These are phyloP conservation scores for Taeniopygia guttata DNA, from an alignment of 2,797 vertebrate genomes.

Conservation along the genomic window DNA sequence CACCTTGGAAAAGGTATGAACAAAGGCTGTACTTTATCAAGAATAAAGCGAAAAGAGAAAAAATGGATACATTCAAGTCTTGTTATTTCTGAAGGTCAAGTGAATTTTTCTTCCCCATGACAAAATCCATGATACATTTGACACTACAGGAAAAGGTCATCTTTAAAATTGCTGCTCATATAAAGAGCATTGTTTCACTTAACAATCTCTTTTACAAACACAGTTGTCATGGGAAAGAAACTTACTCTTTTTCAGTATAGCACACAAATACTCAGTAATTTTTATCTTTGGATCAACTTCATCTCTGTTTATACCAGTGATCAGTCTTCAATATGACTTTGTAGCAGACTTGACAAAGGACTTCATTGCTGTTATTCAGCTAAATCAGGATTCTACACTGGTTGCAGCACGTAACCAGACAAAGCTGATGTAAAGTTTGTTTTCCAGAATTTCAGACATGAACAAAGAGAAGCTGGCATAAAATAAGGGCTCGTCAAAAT, in stretches of 20 bases:
- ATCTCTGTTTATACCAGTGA: neutral
- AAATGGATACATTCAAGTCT: neutral
- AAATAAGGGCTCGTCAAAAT: neutral
- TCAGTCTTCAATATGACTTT: neutral
- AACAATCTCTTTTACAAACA: neutral
- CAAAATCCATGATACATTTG: conserved; percentile 5
- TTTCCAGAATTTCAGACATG: neutral
- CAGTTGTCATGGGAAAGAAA: neutral
- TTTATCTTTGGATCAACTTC: neutral
- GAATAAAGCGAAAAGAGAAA: neutral
- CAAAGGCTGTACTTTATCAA: neutral
- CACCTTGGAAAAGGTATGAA: neutral
- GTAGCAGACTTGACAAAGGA: conserved; percentile 3
- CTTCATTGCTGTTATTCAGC: neutral
- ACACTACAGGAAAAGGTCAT: conserved; percentile 31
- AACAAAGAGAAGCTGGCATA: neutral
- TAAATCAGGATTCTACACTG: neutral
- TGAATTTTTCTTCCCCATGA: neutral
- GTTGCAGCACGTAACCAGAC: neutral
- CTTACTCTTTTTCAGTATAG: neutral
- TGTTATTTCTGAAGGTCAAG: conserved; percentile 44
- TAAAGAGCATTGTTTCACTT: conserved; percentile 2
- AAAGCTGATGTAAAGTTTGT: neutral
- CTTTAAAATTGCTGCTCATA: conserved; percentile 17
- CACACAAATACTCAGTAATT: neutral